These are phyloP conservation scores for Diuraphis noxia DNA, from an alignment of 1,140 invertebrate genomes.

Conservation along the genomic window DNA sequence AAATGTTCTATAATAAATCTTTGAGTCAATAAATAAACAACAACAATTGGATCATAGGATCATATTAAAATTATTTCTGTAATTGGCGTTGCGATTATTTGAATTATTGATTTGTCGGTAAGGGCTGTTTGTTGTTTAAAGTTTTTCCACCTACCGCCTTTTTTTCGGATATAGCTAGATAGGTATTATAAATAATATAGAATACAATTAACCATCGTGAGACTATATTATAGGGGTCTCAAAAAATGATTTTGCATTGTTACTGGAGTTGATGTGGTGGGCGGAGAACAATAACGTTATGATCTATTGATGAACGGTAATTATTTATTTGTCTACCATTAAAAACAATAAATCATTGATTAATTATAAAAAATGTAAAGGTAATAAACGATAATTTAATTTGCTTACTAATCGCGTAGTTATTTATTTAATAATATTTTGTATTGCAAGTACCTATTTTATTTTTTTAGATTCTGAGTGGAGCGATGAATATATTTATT, in stretches of 20 bases:
- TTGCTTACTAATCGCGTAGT: background rate
- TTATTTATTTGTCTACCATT: background rate
- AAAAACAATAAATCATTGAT: background rate
- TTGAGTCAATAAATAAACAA: background rate
- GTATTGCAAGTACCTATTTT: background rate
- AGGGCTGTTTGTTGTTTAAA: background rate
- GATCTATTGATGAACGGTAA: background rate
- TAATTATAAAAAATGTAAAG: constrained; percentile 1
- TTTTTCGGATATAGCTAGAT: background rate
- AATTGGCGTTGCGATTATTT: background rate
- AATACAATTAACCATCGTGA: background rate
- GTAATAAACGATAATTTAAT: constrained; percentile 4
- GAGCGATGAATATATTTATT: too few relatives aligned
- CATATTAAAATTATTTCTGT: background rate
- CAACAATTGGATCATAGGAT: background rate
- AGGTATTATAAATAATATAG: background rate
- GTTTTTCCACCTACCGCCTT: background rate
- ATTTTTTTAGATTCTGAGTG: too few relatives aligned
- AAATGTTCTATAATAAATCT: background rate
- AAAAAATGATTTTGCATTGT: background rate
- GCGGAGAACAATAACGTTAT: background rate
- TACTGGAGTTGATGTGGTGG: background rate
- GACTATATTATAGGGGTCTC: background rate
- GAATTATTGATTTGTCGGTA: background rate
- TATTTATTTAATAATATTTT: background rate